These are phyloP conservation scores for Leptopilina drosophilae DNA, from an alignment of 2,888 invertebrate genomes.

Conservation along the genomic window DNA sequence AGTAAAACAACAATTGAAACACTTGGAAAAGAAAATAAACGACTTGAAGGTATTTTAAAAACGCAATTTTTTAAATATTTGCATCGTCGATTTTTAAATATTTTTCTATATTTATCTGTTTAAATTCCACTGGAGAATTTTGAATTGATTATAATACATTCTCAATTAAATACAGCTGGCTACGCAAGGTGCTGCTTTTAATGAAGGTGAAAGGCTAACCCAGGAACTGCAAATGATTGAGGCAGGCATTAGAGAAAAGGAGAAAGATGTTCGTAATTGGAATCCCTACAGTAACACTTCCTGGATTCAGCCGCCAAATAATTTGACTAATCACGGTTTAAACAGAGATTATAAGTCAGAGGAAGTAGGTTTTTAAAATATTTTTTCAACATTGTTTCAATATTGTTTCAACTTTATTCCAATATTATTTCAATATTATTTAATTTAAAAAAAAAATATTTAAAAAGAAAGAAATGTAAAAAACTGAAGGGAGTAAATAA, in stretches of 20 bases:
- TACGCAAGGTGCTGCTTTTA: slow-evolving; percentile 79
- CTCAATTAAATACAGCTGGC: slow-evolving; percentile 72
- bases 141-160: too few species aligned
- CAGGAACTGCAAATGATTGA: slow-evolving; percentile 82
- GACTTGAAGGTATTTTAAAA: slow-evolving; percentile 78
- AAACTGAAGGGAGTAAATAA: too few species aligned
- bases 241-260: slow-evolving; percentile 81
- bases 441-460: too few species aligned
- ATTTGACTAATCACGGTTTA: slow-evolving; percentile 67
- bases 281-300: slow-evolving; percentile 72
- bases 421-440: too few species aligned
- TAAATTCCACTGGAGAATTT: too few species aligned
- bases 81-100: too few species aligned
- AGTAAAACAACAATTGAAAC: slow-evolving; percentile 80
- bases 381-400: not conserved
- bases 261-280: slow-evolving; percentile 79
- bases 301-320: slow-evolving; percentile 72
- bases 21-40: slow-evolving; percentile 81
- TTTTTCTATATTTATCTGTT: too few species aligned
- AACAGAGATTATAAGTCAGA: slow-evolving; percentile 69
- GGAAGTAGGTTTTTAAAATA: slow-evolving; percentile 5
- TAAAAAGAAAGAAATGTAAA: too few species aligned
- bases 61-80: too few species aligned
- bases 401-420: too few species aligned
- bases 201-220: slow-evolving; percentile 80